Percentiles rank a stretch among this genome's conserved stretches.
These are phyloP conservation scores for Embidobia sp. DNA, from an alignment of 2,888 invertebrate genomes.

Conservation along the genomic window DNA sequence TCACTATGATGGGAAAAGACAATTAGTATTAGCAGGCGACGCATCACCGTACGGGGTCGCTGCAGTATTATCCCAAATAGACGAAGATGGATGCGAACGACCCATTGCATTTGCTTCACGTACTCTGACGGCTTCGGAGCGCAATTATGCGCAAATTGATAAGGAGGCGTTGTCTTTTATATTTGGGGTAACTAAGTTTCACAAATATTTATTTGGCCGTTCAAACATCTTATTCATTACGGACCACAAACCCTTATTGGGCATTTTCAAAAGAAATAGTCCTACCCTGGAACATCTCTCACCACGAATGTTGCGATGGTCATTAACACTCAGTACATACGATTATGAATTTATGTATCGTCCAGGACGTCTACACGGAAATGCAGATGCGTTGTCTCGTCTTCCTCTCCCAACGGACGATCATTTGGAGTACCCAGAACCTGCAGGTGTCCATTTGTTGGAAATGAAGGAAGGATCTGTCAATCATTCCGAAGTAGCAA, in stretches of 20 bases:
- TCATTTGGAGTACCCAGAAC: conserved; percentile 1
- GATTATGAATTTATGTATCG: conserved; percentile 21
- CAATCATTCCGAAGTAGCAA: not conserved
- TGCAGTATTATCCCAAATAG: conserved; percentile 69
- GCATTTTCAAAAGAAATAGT: conserved; percentile 22
- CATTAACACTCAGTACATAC: conserved; percentile 12
- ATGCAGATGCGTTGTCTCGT: conserved; percentile 19
- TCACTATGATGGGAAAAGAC: conserved; percentile 61
- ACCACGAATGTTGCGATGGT: conserved; percentile 30
- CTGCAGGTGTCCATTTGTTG: conserved; percentile 7
- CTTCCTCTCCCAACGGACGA: conserved; percentile 72
- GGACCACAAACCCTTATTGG: conserved; percentile 74
- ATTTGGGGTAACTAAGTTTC: too few species aligned
- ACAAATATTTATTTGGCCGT: conserved; percentile 30
- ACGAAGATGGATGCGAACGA: conserved; percentile 49
- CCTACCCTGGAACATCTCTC: conserved; percentile 30
- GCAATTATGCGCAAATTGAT: conserved; percentile 66
- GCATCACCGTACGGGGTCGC: conserved; percentile 76
- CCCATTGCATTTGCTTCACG: conserved; percentile 3
- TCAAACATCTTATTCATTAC: conserved; percentile 72
- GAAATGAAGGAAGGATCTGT: conserved; percentile 2
- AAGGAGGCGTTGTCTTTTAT: conserved; percentile 45
- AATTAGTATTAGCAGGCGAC: conserved; percentile 76
- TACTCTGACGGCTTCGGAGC: conserved; percentile 52
- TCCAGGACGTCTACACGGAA: not conserved